Conservation (phyloP, 2,113 vertebrate species). For the Cynopterus brachyotis region DNA sequence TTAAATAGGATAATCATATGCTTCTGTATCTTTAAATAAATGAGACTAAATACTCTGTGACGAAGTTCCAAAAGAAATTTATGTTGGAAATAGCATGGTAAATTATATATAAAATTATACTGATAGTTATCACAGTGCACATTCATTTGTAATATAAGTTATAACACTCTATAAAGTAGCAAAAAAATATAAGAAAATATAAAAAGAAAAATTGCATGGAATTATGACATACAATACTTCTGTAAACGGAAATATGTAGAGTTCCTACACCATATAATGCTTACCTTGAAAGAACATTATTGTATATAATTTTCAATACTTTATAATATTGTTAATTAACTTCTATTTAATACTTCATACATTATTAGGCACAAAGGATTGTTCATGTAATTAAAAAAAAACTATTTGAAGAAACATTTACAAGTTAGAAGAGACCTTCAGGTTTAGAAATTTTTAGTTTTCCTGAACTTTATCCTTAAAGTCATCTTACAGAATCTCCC, state of each 20-base stretch:
- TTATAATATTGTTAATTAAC: background rate
- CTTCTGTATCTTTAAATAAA: background rate
- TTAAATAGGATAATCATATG: background rate
- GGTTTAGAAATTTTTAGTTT: constrained; percentile 12
- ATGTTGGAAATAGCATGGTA: background rate
- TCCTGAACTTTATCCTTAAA: background rate
- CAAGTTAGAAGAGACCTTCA: background rate
- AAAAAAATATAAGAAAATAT: background rate
- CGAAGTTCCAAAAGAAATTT: background rate
- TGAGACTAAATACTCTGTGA: background rate
- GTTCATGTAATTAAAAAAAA: background rate
- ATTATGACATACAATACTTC: background rate
- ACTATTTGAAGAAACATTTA: background rate
- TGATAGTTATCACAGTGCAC: background rate
- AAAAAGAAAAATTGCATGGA: background rate
- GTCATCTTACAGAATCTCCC: background rate
- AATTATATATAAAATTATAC: background rate
- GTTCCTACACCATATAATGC: background rate
- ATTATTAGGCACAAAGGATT: background rate
- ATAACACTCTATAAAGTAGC: background rate
- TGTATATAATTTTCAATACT: background rate
- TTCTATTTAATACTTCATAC: background rate
- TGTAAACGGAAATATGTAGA: background rate
- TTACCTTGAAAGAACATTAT: background rate
- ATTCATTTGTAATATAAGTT: background rate